Base-by-base conservation (phyloP, 2,797 vertebrate species). In the Chloroceryle inda region DNA sequence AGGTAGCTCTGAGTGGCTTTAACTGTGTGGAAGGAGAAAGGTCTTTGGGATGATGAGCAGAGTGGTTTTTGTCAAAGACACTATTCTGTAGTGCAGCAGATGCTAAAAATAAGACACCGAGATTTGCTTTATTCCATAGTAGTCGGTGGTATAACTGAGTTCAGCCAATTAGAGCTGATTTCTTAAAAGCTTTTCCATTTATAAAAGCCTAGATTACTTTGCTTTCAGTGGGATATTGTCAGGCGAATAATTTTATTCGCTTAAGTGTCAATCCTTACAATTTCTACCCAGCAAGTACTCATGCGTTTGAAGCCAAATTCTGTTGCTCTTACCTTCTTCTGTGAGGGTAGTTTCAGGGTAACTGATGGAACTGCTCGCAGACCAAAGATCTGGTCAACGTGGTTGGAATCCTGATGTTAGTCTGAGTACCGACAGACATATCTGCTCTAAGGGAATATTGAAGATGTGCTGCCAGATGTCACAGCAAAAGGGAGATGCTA, bases 181-280 rank as follows among this genome's bases (percentile, higher is more conserved):
- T 89, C 75, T 87, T 85, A 74, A 94, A 92, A 90, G 56, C 64
- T 85, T 77, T 88, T 80, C 38, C 22, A 24, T 90, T 91, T 96
- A 62, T 88, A 40, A 68, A 88, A 91, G 27, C 27, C 17, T 50
- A 45, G 67, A 79, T 88, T 61, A 53, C n/a, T 33, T 59, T 63
- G 68, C 72, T 87, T 86, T 74, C 22, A 26, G n/a, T 72, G 66
- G 68, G 42, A 73, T 77, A 38, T 49, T 92, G 63, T 67, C 56
- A 53, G 2, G 18, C 35, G 67, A 80, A 49, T 68, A 37, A 59
- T 76, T 66, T 85, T 72, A 59, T 71, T 86, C 0, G 0, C 81
- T 88, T 67, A 80, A 33, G 42, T 86, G 63, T 89, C 63, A 79
- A 1, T 73, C 47, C 50, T 78, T 56, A 40, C 42, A 40, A 33